These are phyloP conservation scores for Rhinolophus ferrumequinum DNA, from an alignment of 2,113 vertebrate species.

Conservation along the genomic window DNA sequence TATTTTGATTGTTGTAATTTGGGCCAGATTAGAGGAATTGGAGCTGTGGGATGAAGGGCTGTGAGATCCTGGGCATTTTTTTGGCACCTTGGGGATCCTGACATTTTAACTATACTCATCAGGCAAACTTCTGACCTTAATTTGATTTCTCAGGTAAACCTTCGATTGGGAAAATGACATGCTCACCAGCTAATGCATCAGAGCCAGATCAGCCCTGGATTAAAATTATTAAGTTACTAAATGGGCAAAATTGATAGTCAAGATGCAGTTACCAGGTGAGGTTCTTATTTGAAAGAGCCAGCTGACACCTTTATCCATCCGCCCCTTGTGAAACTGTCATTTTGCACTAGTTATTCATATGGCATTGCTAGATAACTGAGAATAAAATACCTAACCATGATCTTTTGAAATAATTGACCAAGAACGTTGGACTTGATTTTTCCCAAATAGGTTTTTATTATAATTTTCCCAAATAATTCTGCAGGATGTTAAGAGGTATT, in stretches of 20 bases:
- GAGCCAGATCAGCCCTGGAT: not conserved
- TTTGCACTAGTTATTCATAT: not conserved
- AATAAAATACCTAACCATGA: not conserved
- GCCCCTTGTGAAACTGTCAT: not conserved
- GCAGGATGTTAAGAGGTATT: not conserved
- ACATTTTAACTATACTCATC: not conserved
- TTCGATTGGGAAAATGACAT: not conserved
- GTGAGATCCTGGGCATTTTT: not conserved
- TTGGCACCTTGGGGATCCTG: not conserved
- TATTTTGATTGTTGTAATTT: not conserved
- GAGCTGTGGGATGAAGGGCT: not conserved
- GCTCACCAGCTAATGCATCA: not conserved
- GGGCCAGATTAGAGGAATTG: not conserved
- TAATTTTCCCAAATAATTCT: not conserved
- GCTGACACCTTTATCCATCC: not conserved
- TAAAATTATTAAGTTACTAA: not conserved
- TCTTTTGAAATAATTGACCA: constrained; percentile 5
- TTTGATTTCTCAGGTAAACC: constrained; percentile 29
- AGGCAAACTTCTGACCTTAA: constrained; percentile 7
- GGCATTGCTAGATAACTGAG: not conserved
- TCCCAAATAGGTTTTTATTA: not conserved
- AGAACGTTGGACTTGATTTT: not conserved
- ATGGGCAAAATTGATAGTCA: not conserved
- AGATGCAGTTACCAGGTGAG: not conserved
- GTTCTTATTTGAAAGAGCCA: not conserved